Evolutionary conservation across 1,140 invertebrate species (phyloP).

Genomic region (Laupala kohalensis): DNA sequence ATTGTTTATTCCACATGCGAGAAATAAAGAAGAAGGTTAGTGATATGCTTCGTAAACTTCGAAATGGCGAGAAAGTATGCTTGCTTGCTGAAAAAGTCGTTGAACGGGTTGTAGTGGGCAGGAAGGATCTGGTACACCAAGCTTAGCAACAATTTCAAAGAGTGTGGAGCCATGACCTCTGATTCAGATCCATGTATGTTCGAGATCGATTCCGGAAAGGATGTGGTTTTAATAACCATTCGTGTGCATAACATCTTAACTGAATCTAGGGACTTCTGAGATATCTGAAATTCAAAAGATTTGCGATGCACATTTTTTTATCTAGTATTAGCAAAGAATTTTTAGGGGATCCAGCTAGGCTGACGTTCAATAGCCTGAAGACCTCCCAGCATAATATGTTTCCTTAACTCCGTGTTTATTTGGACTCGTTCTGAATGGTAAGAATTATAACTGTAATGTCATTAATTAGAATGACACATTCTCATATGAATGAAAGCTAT

Average conservation of each 20-base stretch:
- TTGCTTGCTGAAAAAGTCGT: conserved; percentile 15
- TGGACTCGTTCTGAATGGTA: no score
- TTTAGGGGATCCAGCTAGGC: conserved; percentile 17
- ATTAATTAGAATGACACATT: no score
- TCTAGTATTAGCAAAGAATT: conserved; percentile 20
- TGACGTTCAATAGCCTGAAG: no score
- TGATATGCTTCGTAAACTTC: no score
- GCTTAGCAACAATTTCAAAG: conserved; percentile 8
- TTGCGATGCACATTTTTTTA: conserved; percentile 16
- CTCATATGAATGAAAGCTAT: no score
- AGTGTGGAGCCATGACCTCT: conserved; percentile 19
- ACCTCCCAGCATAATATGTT: no score
- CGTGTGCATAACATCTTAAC: conserved; percentile 28
- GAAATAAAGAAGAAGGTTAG: background rate
- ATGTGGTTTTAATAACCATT: conserved; percentile 20
- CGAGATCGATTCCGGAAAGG: conserved; percentile 14
- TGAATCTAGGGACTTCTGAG: conserved; percentile 19
- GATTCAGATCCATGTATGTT: conserved; percentile 25
- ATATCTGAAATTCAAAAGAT: conserved; percentile 16
- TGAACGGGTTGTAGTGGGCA: conserved; percentile 15
- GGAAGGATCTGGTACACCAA: conserved; percentile 14
- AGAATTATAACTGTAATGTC: no score
- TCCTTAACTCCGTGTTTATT: no score
- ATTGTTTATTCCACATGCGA: background rate
- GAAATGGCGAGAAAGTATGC: no score